Evolutionary conservation across 2,888 invertebrate species (phyloP), one percentile per base, ranked within the genome.

Genomic region (Carcina quercana): DNA sequence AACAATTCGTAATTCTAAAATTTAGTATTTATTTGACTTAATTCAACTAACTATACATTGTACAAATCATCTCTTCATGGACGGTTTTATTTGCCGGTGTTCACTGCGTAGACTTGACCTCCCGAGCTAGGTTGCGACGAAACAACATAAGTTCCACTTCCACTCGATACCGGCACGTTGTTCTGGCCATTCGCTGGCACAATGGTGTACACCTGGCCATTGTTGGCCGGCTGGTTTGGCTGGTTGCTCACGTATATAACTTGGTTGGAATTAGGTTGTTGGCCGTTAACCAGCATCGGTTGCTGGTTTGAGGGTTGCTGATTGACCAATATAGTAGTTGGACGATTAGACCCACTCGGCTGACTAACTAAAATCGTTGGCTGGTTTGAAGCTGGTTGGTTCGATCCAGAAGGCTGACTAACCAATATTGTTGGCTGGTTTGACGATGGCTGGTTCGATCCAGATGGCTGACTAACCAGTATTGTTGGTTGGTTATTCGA

Each of bases 171-270:
- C 2, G 22, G 14, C 2, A 14, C 17, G 13, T 14, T 19, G 25
- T 38, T 47, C 28, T 45, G 42, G 19, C 32, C 35, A 40, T 47
- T 56, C 14, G 56, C 7, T 10, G 68, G 68, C 24, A 62, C 46
- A 10, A 64, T 32, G 1, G 58, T 49, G 34, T 54, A 60, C 14
- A 14, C 14, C 17, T 5, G 5, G 17, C 5, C 17, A 17, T 7
- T 17, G 5, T 17, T 5, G 17, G 17, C 7, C 7, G 17, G 17
- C 7, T 17, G n/a, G n/a, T n/a, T n/a, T n/a, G n/a, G 17, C 17
- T 17, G 17, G 17, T 17, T 17, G 17, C 8, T 10, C 7, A 10
- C n/a, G 10, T 5, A 22, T 22, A 22, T 10, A 22, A 10, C 22
- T n/a, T n/a, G n/a, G n/a, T n/a, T n/a, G n/a, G n/a, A n/a, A n/a